These are phyloP conservation scores for Parnassius apollo DNA, from an alignment of 2,888 invertebrate genomes.

Conservation along the genomic window DNA sequence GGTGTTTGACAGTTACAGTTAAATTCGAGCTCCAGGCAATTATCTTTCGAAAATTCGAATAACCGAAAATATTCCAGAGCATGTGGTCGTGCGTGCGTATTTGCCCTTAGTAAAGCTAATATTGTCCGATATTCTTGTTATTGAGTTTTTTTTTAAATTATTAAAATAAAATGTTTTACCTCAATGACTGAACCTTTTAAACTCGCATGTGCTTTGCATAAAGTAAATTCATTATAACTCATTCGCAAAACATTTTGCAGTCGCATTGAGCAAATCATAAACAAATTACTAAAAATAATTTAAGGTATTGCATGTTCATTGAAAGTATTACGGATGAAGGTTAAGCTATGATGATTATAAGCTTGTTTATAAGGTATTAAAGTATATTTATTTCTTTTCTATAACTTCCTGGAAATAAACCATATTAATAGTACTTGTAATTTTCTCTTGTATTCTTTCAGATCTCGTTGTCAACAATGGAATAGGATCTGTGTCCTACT, in stretches of 20 bases:
- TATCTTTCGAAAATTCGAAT: too few species aligned
- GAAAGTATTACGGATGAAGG: too few species aligned
- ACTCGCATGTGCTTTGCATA: conserved; percentile 55
- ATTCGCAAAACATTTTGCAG: conserved; percentile 57
- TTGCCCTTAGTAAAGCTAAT: background rate
- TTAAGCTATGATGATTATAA: too few species aligned
- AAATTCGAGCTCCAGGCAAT: too few species aligned
- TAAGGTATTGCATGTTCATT: background rate
- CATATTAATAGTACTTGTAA: too few species aligned
- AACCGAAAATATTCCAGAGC: too few species aligned
- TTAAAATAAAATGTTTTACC: too few species aligned
- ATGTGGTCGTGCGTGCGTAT: background rate
- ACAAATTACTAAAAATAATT: conserved; percentile 1
- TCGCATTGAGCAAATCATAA: conserved; percentile 48
- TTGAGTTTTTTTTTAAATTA: background rate
- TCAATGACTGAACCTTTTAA: conserved; percentile 18
- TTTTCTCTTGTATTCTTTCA: background rate
- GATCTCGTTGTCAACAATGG: background rate
- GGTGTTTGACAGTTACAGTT: too few species aligned
- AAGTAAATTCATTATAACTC: conserved; percentile 37
- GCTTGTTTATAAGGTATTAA: too few species aligned
- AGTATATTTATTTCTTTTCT: too few species aligned
- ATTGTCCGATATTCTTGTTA: background rate
- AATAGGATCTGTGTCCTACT: background rate
- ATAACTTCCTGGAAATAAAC: too few species aligned